Evolutionary conservation across 2,888 invertebrate species (phyloP).

Genomic region (Eurois occulta): DNA sequence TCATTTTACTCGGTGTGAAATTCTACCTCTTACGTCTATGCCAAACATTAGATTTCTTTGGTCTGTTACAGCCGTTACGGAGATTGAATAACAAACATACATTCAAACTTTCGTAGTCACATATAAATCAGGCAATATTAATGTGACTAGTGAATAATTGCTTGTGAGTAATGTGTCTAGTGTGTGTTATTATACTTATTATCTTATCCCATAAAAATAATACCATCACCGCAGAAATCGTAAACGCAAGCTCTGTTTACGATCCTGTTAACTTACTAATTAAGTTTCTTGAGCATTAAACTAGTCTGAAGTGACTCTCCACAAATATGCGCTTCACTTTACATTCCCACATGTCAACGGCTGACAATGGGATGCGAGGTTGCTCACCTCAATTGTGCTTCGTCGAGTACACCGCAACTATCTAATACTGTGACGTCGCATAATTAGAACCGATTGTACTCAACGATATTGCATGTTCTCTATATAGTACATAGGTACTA

Average conservation of each 20-base stretch:
- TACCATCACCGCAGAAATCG: constrained; percentile 27
- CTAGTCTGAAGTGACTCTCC: constrained; percentile 63
- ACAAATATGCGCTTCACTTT: constrained; percentile 75
- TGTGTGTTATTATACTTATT: too few species aligned
- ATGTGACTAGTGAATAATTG: background rate
- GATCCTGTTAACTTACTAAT: constrained; percentile 67
- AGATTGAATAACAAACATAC: constrained; percentile 28
- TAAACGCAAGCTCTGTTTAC: constrained; percentile 37
- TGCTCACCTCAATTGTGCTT: constrained; percentile 84
- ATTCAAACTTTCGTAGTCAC: constrained; percentile 7
- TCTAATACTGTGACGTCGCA: constrained; percentile 83
- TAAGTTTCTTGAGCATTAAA: constrained; percentile 63
- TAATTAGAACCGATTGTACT: constrained; percentile 82
- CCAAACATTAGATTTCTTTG: constrained; percentile 3
- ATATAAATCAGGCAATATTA: background rate
- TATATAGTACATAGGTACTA: constrained; percentile 31
- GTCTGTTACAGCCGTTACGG: constrained; percentile 3
- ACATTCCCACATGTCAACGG: constrained; percentile 82
- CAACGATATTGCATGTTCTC: constrained; percentile 60
- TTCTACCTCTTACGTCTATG: constrained; percentile 21
- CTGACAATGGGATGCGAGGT: constrained; percentile 86
- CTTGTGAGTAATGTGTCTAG: too few species aligned
- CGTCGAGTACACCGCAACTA: constrained; percentile 68
- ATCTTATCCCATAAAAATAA: constrained; percentile 4
- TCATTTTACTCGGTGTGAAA: constrained; percentile 38